Percentiles rank a stretch among this genome's conserved stretches.
These are phyloP conservation scores for Probaryconus sp. DNA, from an alignment of 1,140 invertebrate species.

Conservation along the genomic window DNA sequence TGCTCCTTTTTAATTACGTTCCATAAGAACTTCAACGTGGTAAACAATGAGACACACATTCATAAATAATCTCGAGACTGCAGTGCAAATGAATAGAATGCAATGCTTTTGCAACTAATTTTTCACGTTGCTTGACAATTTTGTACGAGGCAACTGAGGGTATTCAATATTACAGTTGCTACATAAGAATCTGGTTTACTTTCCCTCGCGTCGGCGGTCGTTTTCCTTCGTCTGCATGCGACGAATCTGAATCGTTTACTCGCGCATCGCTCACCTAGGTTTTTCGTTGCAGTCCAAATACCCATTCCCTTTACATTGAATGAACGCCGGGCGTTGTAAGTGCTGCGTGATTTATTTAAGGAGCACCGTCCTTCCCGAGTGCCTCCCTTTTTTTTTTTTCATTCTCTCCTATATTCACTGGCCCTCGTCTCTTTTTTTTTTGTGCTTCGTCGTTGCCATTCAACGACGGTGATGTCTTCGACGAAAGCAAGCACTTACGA, in stretches of 20 bases:
- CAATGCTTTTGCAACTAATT: too few species aligned
- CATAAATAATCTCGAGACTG: too few species aligned
- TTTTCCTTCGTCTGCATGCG: neutral
- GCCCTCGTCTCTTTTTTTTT: conserved; percentile 13
- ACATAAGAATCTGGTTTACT: conserved; percentile 21
- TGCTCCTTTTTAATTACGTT: too few species aligned
- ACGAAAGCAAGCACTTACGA: conserved; percentile 10
- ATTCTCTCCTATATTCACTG: conserved; percentile 28
- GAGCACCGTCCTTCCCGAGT: conserved; percentile 50
- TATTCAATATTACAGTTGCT: conserved; percentile 11
- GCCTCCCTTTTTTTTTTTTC: conserved; percentile 31
- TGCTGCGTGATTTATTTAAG: conserved; percentile 68
- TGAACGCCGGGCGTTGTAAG: conserved; percentile 57
- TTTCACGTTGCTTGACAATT: conserved; percentile 2
- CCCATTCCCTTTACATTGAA: conserved; percentile 10
- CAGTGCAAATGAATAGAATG: too few species aligned
- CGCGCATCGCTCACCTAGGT: conserved; percentile 14
- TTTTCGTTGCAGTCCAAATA: conserved; percentile 35
- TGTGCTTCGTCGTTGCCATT: conserved; percentile 18
- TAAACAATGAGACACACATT: too few species aligned
- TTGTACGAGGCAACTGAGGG: neutral
- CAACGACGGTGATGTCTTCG: conserved; percentile 19
- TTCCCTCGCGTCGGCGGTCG: neutral
- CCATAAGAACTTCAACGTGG: too few species aligned
- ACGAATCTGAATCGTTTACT: conserved; percentile 13